phyloP scores from a whole-genome alignment of 2,113 vertebrate genomes.

The Pongo abelii region DNA sequence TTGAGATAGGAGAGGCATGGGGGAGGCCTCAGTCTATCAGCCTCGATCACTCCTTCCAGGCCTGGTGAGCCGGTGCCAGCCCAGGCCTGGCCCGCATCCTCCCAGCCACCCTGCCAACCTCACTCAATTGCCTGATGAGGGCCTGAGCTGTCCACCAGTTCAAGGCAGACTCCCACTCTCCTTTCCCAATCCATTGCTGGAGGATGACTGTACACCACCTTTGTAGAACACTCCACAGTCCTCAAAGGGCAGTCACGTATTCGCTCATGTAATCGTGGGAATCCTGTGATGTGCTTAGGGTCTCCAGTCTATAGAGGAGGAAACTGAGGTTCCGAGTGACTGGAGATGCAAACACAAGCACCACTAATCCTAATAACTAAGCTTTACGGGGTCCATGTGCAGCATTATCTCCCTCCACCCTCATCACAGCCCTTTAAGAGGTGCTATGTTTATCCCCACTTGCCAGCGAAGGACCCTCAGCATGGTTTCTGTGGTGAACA shows the following conservation, averaged over 20 bases:
- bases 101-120: neutral
- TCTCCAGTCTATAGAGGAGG: neutral
- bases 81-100: neutral
- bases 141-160: neutral
- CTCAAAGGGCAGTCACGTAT: neutral
- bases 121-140: neutral
- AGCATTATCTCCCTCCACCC: rapidly evolving
- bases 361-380: neutral
- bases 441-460: rapidly evolving
- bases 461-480: neutral
- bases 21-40: neutral
- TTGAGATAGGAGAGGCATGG: neutral
- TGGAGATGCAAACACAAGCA: neutral
- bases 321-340: neutral
- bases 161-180: neutral
- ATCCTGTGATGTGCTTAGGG: neutral
- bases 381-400: neutral
- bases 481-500: no score
- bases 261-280: neutral
- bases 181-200: neutral
- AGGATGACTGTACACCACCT: rapidly evolving
- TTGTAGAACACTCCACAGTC: neutral
- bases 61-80: neutral
- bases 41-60: neutral
- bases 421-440: neutral